Evolutionary conservation across 2,888 invertebrate species (phyloP), one percentile per base, ranked within the genome.

Genomic region (Heliconius erato): DNA sequence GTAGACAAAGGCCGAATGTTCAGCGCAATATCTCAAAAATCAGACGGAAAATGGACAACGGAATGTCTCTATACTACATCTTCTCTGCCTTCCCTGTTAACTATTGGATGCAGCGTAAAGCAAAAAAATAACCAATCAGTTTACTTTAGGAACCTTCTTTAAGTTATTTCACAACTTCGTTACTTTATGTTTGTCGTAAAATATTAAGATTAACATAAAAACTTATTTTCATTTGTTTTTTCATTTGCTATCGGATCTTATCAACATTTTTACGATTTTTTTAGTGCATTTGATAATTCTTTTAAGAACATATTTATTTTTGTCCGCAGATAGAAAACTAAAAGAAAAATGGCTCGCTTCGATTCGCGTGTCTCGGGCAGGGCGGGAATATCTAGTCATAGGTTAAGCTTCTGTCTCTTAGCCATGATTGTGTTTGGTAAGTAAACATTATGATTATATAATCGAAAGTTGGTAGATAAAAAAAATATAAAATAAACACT

Each of bases 391-490:
- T 90, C 95, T 94, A 95, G 95, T 95, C 95, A 93, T 93, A 94
- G 92, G 82, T 88, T 94, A 92, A 93, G 91, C 89, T 90, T 89
- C 83, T 90, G 88, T 91, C 89, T 92, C 87, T 86, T 92, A 77
- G 86, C 91, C 82, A 87, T 94, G 85, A 87, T 95, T 86, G 89
- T 94, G 85, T 89, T 94, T 91, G 93, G 95, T 95, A 87, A 93
- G 94, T 90, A 23, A 68, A n/a, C 16, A 79, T 59, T 44, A 23
- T 44, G 14, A 35, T 67, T 67, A 67, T 28, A 26, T n/a, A 5
- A 28, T 67, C 14, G 7, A 67, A 7, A 28, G 0, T 67, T 67
- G n/a, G 6, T 54, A 54, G 54, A 7, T 23, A 54, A 54, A 28
- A 28, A 44, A 44, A 44, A 44, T 14, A 44, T 4, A 44, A 14